Base-by-base conservation (phyloP, 2,888 invertebrate genomes). In the Eulithis prunata region DNA sequence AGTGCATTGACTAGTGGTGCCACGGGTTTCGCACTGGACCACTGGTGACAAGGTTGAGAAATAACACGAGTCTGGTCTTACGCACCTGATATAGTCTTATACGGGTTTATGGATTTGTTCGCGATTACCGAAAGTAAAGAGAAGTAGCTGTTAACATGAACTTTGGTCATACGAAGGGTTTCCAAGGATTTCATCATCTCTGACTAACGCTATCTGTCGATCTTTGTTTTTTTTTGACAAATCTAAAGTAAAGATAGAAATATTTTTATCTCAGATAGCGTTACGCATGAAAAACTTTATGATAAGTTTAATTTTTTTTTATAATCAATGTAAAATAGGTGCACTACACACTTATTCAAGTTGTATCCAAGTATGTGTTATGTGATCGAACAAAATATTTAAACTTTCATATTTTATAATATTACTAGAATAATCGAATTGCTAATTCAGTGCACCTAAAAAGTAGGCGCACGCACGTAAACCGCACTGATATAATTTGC, bases 1-100 rank as follows among this genome's bases (percentile, higher is more conserved):
- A 78, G 84, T 83, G 82, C 85, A 81, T 73, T 79, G 80, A 82
- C 81, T 80, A 75, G 76, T 84, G 78, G 78, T 57, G 82, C 78
- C 87, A 88, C 89, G 84, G 85, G 91, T 89, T 87, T 83, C 70
- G 72, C 78, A 90, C 85, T 90, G 82, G 90, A 86, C 71, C 87
- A 91, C 83, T 79, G 84, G 86, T 88, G 87, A 85, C 91, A 92
- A 92, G 92, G 92, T 93, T 93, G 92, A 81, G 90, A 88, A 90
- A 92, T 82, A 86, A 68, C 75, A 61, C 58, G 45, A 63, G 74
- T 82, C 86, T 79, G 77, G 84, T 85, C 74, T 79, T 82, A 83
- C 82, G 80, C 82, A 83, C 78, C 78, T 75, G 78, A 75, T 75
- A 75, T 70, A 57, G 69, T 70, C 75, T 75, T 74, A 68, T 72